A percentile compares a stretch with the other conserved stretches of the same genome.
Evolutionary conservation across 35 echinoderm and acorn worm genomes (phyloP).

Genomic region (Antedon bifida): DNA sequence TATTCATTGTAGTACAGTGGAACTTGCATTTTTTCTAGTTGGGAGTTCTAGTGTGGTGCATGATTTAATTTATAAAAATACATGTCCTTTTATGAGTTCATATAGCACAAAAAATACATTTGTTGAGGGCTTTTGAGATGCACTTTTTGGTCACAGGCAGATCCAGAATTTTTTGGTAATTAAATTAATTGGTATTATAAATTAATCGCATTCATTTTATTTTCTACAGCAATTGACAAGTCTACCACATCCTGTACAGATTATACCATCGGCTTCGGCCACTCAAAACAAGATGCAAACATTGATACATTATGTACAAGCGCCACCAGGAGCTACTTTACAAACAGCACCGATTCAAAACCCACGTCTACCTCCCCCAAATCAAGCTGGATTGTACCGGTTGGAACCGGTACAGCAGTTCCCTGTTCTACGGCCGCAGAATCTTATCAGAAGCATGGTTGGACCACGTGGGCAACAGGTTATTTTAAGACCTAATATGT

Average conservation of each 20-base stretch:
- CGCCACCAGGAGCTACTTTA: background rate
- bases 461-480: background rate
- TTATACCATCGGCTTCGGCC: background rate
- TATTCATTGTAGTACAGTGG: too few relatives aligned
- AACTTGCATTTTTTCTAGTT: too few relatives aligned
- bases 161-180: too few relatives aligned
- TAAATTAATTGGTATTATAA: too few relatives aligned
- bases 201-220: too few relatives aligned
- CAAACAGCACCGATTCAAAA: background rate
- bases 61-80: too few relatives aligned
- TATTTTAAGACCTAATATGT: background rate
- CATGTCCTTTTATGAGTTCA: too few relatives aligned
- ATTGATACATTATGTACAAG: slow-evolving; percentile 18
- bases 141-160: too few relatives aligned
- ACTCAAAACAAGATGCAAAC: background rate
- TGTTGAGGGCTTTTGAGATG: too few relatives aligned
- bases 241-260: background rate
- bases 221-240: background rate
- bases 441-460: background rate
- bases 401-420: background rate
- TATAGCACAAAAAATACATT: too few relatives aligned
- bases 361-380: background rate
- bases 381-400: background rate
- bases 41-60: too few relatives aligned
- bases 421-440: background rate